These are phyloP conservation scores for Suricata suricatta DNA, from an alignment of 2,113 vertebrate species.

Conservation along the genomic window DNA sequence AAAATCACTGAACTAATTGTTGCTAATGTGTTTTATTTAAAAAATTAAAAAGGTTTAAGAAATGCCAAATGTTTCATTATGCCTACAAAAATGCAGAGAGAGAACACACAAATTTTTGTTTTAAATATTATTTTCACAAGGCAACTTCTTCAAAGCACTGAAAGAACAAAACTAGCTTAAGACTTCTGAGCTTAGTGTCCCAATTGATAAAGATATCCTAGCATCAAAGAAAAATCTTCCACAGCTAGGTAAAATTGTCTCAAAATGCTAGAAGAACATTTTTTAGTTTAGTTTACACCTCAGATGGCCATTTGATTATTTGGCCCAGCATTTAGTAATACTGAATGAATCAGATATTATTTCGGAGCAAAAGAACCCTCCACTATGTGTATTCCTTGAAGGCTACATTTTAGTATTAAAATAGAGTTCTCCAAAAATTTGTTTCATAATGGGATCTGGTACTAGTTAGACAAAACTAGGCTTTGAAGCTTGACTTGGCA, in stretches of 20 bases:
- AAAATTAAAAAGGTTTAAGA: background rate
- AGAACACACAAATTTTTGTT: background rate
- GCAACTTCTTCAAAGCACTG: background rate
- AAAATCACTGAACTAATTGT: background rate
- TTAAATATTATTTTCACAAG: background rate
- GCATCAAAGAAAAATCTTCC: background rate
- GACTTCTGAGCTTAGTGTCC: background rate
- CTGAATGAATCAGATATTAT: background rate
- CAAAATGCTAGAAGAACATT: background rate
- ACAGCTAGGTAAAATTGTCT: background rate
- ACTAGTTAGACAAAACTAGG: background rate
- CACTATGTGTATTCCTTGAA: background rate
- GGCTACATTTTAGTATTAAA: background rate
- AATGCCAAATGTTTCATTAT: background rate
- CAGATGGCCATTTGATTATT: background rate
- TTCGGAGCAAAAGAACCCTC: background rate
- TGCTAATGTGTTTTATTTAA: background rate
- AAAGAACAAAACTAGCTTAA: background rate
- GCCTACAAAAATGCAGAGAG: background rate
- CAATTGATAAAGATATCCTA: background rate
- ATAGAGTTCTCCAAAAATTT: background rate
- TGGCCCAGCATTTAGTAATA: background rate
- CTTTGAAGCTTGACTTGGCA: background rate
- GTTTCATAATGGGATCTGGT: background rate
- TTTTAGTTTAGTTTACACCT: background rate